Percentiles rank a stretch among this genome's conserved stretches.
These are phyloP conservation scores for Daubentonia madagascariensis DNA, from an alignment of 2,113 vertebrate genomes.

Conservation along the genomic window DNA sequence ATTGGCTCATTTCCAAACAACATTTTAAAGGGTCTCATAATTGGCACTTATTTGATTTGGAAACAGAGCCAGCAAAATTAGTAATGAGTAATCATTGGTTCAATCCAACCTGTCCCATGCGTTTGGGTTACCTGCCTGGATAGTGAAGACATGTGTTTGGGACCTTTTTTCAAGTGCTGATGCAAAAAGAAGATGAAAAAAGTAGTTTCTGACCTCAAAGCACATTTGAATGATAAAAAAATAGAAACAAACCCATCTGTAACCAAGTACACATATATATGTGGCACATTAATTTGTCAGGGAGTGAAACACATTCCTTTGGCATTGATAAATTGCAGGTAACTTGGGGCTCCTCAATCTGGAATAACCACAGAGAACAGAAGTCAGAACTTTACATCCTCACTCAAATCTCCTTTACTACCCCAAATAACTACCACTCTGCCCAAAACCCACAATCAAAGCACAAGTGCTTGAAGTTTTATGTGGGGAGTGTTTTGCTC, in stretches of 20 bases:
- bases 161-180: background rate
- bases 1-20: background rate
- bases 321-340: background rate
- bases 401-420: background rate
- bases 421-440: accelerated
- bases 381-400: background rate
- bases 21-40: no score
- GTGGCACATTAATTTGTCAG: no score
- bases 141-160: background rate
- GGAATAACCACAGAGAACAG: background rate
- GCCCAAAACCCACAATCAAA: background rate
- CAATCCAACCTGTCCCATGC: background rate
- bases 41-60: background rate
- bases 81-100: background rate
- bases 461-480: accelerated
- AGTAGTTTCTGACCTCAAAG: background rate
- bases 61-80: background rate
- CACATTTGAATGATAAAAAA: background rate
- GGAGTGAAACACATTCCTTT: accelerated
- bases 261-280: accelerated
- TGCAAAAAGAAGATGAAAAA: background rate
- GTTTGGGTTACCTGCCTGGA: background rate
- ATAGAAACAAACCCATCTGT: background rate
- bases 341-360: background rate
- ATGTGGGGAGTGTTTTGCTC: no score